Evolutionary conservation across 2,888 invertebrate species (phyloP).

Genomic region (Eupithecia abbreviata): DNA sequence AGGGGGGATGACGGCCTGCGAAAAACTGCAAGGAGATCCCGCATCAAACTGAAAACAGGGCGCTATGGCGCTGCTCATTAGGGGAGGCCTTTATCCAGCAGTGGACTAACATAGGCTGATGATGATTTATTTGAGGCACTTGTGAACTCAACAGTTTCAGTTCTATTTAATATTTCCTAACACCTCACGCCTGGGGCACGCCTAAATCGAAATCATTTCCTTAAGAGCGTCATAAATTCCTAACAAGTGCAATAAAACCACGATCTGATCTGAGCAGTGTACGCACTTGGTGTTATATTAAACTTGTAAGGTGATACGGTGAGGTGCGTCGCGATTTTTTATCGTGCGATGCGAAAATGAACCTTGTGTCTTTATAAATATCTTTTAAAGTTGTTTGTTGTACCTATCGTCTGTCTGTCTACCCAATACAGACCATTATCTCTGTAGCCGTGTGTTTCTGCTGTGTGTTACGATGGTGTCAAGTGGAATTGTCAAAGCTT

Average conservation of each 20-base stretch:
- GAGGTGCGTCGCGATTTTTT: conserved; percentile 15
- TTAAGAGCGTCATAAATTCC: conserved; percentile 59
- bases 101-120: too few species aligned
- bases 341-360: background rate
- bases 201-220: conserved; percentile 58
- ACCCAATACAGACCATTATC: background rate
- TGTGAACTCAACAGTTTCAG: conserved; percentile 3
- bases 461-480: too few species aligned
- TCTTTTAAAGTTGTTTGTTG: background rate
- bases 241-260: conserved; percentile 52
- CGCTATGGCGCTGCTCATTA: too few species aligned
- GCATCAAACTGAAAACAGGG: too few species aligned
- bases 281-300: conserved; percentile 36
- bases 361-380: background rate
- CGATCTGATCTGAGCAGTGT: conserved; percentile 46
- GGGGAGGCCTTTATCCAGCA: too few species aligned
- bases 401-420: background rate
- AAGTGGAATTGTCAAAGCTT: background rate
- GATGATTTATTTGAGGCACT: too few species aligned
- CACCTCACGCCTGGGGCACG: conserved; percentile 28
- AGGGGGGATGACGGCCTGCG: too few species aligned
- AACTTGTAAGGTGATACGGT: conserved; percentile 6
- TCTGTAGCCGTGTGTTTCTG: too few species aligned
- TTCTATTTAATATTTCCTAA: conserved; percentile 14
- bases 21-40: too few species aligned